Evolutionary conservation across 1,140 invertebrate genomes (phyloP), one percentile per base, ranked within the genome.

Genomic region (Arctopsyche grandis): DNA sequence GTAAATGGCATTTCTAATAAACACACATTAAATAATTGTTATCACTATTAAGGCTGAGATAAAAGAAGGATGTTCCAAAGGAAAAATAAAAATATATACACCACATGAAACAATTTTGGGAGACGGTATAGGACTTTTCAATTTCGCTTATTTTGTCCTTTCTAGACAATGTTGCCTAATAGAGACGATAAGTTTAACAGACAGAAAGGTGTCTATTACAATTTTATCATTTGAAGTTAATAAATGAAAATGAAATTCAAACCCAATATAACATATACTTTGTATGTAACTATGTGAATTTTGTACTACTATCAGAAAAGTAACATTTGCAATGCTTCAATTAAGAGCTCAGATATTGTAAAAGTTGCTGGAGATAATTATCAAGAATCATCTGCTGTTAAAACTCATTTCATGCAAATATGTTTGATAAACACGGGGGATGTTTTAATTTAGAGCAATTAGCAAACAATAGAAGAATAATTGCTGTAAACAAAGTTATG

Each of bases 41-140:
- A 82, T 78, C n/a, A n/a, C 43, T 21, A 26, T 43, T 82, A 79
- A 89, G 88, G 86, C 89, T 1, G 87, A 88, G 0, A 86, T 86
- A 43, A 86, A 90, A 77, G 91, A 93, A 85, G 91, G 91, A 83
- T 92, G 91, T 81, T 91, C 92, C 83, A 85, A 90, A 66, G 90
- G 90, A 19, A 91, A 90, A 86, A 88, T 92, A 79, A 89, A 90
- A 80, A 84, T 88, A 0, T 93, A 88, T 76, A 84, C 86, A 58
- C 29, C 86, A 5, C 88, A 91, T 77, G 90, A 92, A 84, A 90
- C 90, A 0, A 83, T 93, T 19, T 83, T 92, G n/a, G 91, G 91
- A 9, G 91, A 92, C 81, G 90, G 90, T 3, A 86, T 87, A 69
- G 91, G 92, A 14, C 85, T 91, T 63, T 85, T 88, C n/a, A 90